A percentile compares a stretch with the other conserved stretches of the same genome.
phyloP scores from a whole-genome alignment of 2,797 vertebrate species.

The Peromyscus aztecus region DNA sequence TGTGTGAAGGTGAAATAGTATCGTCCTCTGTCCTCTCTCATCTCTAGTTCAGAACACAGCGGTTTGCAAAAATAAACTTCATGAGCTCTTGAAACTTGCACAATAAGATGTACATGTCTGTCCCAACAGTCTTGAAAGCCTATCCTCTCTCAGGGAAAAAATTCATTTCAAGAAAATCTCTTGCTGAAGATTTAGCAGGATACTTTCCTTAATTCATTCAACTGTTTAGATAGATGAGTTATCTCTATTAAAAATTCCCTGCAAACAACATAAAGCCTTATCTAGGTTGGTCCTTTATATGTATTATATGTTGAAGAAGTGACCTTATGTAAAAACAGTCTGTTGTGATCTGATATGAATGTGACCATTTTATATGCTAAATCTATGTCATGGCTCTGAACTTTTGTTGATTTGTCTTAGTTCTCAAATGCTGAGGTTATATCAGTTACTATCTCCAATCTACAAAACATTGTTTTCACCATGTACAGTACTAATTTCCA shows the following conservation, averaged over 20 bases:
- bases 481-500: background rate
- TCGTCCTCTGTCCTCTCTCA: background rate
- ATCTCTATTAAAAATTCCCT: background rate
- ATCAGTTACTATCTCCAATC: background rate
- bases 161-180: constrained; percentile 5
- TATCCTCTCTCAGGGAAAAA: background rate
- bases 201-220: background rate
- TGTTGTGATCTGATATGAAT: background rate
- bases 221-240: background rate
- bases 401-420: too few relatives aligned
- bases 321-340: background rate
- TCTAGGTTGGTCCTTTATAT: background rate
- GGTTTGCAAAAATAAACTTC: background rate
- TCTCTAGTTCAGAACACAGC: background rate
- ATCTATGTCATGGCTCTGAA: background rate
- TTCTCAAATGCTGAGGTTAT: background rate
- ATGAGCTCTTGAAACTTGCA: constrained; percentile 18
- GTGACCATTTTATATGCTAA: background rate
- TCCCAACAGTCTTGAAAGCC: background rate
- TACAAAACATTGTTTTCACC: background rate
- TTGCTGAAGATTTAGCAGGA: background rate
- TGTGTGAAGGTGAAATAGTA: background rate
- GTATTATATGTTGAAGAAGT: background rate
- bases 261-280: background rate
- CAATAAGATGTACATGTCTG: background rate